Percentiles rank a stretch among this genome's conserved stretches.
Conservation (phyloP, 1,140 invertebrate species). For the Drosophila kanapiae region DNA sequence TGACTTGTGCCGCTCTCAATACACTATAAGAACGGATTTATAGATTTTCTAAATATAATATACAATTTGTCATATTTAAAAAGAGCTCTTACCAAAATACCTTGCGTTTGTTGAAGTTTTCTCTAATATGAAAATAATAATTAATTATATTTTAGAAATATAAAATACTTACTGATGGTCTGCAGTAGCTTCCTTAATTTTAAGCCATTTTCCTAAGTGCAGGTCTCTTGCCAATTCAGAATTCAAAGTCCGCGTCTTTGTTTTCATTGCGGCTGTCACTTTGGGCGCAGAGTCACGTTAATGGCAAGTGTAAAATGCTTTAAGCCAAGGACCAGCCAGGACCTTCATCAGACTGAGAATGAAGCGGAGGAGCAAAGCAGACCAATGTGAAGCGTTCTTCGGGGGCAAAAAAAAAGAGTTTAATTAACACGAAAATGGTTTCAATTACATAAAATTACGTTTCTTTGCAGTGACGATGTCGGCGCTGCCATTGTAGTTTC, state of each 20-base stretch:
- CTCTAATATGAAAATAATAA: not conserved
- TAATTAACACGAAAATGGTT: constrained; percentile 84
- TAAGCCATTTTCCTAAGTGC: not conserved
- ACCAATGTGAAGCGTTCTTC: constrained; percentile 26
- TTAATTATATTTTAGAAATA: too few species aligned
- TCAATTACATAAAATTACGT: constrained; percentile 84
- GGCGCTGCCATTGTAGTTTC: constrained; percentile 58
- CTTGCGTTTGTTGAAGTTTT: not conserved
- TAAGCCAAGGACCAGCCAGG: constrained; percentile 64
- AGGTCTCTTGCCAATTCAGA: not conserved
- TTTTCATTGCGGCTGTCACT: constrained; percentile 83
- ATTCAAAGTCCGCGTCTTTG: constrained; percentile 63
- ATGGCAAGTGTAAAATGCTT: constrained; percentile 83
- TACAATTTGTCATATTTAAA: too few species aligned
- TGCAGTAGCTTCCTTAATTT: not conserved
- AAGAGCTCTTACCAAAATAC: too few species aligned
- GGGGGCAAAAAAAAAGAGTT: constrained; percentile 72
- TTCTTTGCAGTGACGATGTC: constrained; percentile 65
- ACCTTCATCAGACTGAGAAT: constrained; percentile 31
- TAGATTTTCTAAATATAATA: too few species aligned
- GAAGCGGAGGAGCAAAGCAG: constrained; percentile 9
- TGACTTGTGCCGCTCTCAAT: constrained; percentile 56
- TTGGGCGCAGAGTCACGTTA: constrained; percentile 75
- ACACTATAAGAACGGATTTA: not conserved
- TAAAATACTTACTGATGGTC: too few species aligned